phyloP scores from a whole-genome alignment of 2,888 invertebrate genomes.

The Melinopterus prodromus region DNA sequence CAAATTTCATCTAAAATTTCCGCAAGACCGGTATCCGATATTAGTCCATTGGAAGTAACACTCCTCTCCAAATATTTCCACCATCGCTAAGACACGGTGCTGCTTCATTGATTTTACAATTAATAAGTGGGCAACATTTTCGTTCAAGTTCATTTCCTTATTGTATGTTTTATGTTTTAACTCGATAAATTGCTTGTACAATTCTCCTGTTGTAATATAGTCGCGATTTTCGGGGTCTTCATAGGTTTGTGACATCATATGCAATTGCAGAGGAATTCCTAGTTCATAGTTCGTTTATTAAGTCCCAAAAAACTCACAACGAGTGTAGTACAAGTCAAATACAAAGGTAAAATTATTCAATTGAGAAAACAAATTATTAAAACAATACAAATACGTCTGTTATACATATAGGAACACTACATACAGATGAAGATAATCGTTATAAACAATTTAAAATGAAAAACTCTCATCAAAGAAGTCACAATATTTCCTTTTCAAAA shows the following conservation, averaged over 20 bases:
- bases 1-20: background rate
- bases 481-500: too few relatives aligned
- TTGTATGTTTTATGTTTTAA: background rate
- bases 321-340: too few relatives aligned
- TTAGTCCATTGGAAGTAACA: background rate
- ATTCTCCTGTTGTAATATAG: background rate
- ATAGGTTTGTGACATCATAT: background rate
- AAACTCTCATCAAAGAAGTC: too few relatives aligned
- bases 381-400: too few relatives aligned
- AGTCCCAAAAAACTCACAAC: too few relatives aligned
- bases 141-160: background rate
- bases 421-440: too few relatives aligned
- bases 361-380: too few relatives aligned
- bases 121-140: background rate
- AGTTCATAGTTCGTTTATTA: too few relatives aligned
- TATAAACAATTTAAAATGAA: too few relatives aligned
- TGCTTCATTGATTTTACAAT: background rate
- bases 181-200: background rate
- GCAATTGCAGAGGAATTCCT: background rate
- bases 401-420: too few relatives aligned
- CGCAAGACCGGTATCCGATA: background rate
- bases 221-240: background rate
- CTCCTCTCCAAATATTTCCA: background rate
- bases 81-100: background rate
- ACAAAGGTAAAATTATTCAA: too few relatives aligned